phyloP scores from a whole-genome alignment of 2,797 vertebrate genomes.

The Spinibarbus caldwelli region DNA sequence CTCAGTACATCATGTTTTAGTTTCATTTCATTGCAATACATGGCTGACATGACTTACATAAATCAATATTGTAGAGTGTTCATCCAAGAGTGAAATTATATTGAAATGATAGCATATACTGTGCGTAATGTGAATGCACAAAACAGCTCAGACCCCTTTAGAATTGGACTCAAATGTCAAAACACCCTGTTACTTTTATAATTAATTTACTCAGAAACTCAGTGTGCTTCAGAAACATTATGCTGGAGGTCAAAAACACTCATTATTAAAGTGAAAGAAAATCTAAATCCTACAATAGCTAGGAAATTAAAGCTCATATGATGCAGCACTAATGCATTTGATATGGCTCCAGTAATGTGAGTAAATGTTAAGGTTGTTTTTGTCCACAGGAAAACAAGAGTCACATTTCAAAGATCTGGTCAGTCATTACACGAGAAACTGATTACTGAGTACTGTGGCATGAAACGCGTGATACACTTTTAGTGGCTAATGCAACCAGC shows the following conservation, averaged over 20 bases:
- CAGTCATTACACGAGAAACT: slow-evolving; percentile 43
- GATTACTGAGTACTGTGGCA: slow-evolving; percentile 44
- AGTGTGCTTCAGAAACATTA: not conserved
- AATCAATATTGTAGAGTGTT: not conserved
- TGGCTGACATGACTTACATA: not conserved
- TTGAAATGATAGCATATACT: not conserved
- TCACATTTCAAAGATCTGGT: slow-evolving; percentile 25
- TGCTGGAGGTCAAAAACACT: not conserved
- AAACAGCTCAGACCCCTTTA: not conserved
- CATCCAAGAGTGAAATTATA: not conserved
- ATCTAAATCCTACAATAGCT: not conserved
- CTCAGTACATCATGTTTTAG: not conserved
- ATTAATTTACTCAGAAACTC: not conserved
- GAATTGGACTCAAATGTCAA: not conserved
- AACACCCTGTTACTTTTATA: not conserved
- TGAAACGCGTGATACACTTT: slow-evolving; percentile 49
- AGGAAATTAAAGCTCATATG: not conserved
- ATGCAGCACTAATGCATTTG: slow-evolving; percentile 6
- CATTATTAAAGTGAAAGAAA: not conserved
- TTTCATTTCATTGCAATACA: slow-evolving; percentile 5
- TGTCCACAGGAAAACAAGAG: slow-evolving; percentile 30
- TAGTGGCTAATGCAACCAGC: slow-evolving; percentile 38
- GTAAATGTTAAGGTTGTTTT: slow-evolving; percentile 17
- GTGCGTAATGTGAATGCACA: not conserved
- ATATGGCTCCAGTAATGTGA: slow-evolving; percentile 4